These are phyloP conservation scores for Dyspetes luteomarginatus DNA, from an alignment of 2,888 invertebrate species.

Conservation along the genomic window DNA sequence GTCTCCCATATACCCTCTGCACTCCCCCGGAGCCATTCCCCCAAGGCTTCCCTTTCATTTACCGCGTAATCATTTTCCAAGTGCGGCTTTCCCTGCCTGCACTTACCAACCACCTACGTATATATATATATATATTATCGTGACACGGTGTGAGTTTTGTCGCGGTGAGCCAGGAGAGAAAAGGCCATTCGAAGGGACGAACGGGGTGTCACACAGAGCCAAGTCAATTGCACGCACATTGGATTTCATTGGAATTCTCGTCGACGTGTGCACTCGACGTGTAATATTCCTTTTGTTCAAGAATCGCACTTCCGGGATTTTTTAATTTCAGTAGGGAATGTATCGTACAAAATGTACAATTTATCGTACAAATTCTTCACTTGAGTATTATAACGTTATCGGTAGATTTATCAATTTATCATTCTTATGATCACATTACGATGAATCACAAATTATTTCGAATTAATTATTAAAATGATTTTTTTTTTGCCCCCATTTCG, in stretches of 20 bases:
- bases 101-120: slow-evolving; percentile 67
- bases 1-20: slow-evolving; percentile 8
- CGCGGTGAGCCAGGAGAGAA: not conserved
- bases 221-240: slow-evolving; percentile 61
- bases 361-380: too few species aligned
- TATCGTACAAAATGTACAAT: not conserved
- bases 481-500: too few species aligned
- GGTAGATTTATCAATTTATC: too few species aligned
- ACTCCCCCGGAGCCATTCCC: too few species aligned
- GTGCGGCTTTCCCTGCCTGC: slow-evolving; percentile 70
- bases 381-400: too few species aligned
- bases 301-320: slow-evolving; percentile 51
- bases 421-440: too few species aligned
- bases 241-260: slow-evolving; percentile 61
- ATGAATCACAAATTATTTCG: too few species aligned
- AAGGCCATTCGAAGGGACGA: not conserved
- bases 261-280: slow-evolving; percentile 50
- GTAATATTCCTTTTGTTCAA: slow-evolving; percentile 50
- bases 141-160: slow-evolving; percentile 43
- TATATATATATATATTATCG: slow-evolving; percentile 63
- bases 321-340: slow-evolving; percentile 1
- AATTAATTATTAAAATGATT: too few species aligned
- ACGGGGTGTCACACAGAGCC: not conserved
- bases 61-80: slow-evolving; percentile 81
- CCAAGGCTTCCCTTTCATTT: slow-evolving; percentile 81